phyloP scores from a whole-genome alignment of 2,113 vertebrate species.

The Amphiprion percula region DNA sequence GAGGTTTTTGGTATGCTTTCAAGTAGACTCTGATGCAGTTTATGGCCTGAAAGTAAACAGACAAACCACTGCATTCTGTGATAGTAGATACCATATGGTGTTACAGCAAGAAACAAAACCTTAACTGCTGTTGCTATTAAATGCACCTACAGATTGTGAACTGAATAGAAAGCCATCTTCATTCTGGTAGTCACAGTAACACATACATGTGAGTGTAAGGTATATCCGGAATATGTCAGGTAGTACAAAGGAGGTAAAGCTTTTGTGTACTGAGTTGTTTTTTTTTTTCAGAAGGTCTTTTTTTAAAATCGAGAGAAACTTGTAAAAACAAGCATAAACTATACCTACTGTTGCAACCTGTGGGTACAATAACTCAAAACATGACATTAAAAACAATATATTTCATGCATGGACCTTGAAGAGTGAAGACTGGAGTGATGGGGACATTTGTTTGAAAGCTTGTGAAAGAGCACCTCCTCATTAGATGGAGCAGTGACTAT shows the following conservation, averaged over 20 bases:
- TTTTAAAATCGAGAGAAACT: no score
- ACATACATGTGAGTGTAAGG: no score
- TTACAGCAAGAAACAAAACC: neutral
- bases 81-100: neutral
- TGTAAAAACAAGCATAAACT: no score
- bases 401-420: neutral
- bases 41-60: neutral
- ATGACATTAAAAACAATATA: neutral
- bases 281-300: no score
- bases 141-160: neutral
- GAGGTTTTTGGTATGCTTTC: neutral
- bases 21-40: neutral
- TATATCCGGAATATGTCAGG: no score
- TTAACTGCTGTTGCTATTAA: neutral
- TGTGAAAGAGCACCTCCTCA: conserved; percentile 20
- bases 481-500: conserved; percentile 23
- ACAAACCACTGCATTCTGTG: fast-evolving
- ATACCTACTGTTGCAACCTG: no score
- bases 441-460: conserved; percentile 23
- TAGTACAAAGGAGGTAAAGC: no score
- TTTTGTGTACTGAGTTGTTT: neutral
- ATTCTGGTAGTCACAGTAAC: no score
- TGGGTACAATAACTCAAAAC: neutral
- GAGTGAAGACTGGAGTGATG: neutral
- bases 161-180: neutral